Evolutionary conservation across 2,113 vertebrate species (phyloP).

Genomic region (Triplophysa tibetana): DNA sequence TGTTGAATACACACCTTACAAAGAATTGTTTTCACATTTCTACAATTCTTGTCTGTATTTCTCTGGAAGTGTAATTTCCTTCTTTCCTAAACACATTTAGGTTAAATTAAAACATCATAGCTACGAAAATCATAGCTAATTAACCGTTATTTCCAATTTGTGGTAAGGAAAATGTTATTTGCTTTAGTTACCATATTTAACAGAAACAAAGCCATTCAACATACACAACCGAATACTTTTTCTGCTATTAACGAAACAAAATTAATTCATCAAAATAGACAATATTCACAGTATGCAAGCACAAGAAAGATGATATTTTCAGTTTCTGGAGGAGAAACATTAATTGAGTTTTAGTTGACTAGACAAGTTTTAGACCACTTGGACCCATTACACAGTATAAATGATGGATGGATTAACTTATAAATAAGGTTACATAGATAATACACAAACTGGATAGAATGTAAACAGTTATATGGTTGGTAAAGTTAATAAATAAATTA

Average conservation of each 20-base stretch:
- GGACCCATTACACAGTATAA: slow-evolving; percentile 14
- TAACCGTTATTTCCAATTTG: not conserved
- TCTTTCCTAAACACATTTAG: not conserved
- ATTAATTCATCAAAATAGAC: not conserved
- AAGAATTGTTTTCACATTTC: not conserved
- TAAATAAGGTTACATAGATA: not conserved
- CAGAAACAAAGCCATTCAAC: not conserved
- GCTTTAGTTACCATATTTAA: not conserved
- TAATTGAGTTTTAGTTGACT: not conserved
- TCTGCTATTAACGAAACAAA: not conserved
- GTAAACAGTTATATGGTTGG: slow-evolving; percentile 2
- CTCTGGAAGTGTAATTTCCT: not conserved
- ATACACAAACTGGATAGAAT: not conserved
- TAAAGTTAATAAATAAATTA: slow-evolving; percentile 2
- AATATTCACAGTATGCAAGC: slow-evolving; percentile 2
- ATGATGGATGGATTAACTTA: not conserved
- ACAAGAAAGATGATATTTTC: not conserved
- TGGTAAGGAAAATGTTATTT: not conserved
- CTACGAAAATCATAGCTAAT: not conserved
- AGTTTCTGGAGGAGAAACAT: not conserved
- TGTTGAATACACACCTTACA: too few species aligned
- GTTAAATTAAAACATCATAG: not conserved
- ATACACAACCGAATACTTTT: not conserved
- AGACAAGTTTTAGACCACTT: not conserved
- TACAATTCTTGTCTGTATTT: not conserved